These are phyloP conservation scores for Cichladusa arquata DNA, from an alignment of 2,113 vertebrate genomes.

Conservation along the genomic window DNA sequence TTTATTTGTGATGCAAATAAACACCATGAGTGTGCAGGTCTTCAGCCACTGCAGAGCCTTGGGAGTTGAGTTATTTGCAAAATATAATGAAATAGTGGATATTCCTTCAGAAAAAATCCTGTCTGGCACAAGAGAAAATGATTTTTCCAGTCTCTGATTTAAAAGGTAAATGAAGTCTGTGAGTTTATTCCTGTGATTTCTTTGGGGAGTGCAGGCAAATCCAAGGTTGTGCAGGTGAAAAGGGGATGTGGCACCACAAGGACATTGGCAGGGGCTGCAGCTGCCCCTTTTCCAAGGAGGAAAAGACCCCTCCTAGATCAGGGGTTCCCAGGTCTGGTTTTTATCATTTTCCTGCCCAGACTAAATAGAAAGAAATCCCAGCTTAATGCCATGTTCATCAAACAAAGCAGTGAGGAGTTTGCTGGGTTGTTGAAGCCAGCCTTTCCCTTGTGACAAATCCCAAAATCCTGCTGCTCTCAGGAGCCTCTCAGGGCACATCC, in stretches of 20 bases:
- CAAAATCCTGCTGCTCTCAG: background rate
- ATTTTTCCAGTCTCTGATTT: background rate
- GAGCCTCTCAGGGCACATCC: background rate
- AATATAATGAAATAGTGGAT: background rate
- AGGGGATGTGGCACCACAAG: background rate
- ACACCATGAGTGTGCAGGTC: background rate
- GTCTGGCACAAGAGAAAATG: background rate
- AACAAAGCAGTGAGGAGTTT: background rate
- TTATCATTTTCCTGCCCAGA: conserved; percentile 1
- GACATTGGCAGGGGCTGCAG: background rate
- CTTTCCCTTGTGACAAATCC: background rate
- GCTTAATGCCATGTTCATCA: background rate
- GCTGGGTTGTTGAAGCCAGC: background rate
- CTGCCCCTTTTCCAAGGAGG: background rate
- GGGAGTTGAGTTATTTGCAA: background rate
- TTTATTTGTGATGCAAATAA: conserved; percentile 42
- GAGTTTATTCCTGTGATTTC: background rate
- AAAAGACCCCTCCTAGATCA: background rate
- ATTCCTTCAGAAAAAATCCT: background rate
- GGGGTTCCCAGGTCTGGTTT: background rate
- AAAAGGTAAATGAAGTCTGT: background rate
- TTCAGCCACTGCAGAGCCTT: background rate
- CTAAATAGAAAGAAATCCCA: conserved; percentile 16
- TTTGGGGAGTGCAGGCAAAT: background rate
- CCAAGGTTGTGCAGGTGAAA: background rate